Conservation (phyloP, 2,797 vertebrate genomes). For the Denticeps clupeoides region DNA sequence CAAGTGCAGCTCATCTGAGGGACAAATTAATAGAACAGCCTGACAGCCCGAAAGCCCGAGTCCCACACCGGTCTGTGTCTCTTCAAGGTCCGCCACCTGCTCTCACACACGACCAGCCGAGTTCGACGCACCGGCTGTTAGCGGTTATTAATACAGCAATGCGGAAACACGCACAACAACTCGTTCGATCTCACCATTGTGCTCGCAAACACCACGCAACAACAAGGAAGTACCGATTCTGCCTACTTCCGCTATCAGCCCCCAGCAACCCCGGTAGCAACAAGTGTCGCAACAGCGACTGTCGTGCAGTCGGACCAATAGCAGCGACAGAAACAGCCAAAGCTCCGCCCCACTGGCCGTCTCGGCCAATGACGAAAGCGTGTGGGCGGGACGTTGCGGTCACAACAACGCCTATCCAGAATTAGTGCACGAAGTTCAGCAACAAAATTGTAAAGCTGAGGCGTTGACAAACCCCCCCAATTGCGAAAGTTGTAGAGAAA, state of each 20-base stretch:
- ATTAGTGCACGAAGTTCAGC: not conserved
- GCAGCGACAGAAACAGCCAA: conserved; percentile 20
- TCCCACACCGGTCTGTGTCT: too few species aligned
- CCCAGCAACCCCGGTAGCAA: conserved; percentile 70
- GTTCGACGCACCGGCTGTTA: too few species aligned
- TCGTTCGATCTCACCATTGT: not conserved
- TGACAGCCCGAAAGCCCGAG: too few species aligned
- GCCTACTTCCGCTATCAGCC: conserved; percentile 55
- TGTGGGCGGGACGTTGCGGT: conserved; percentile 24
- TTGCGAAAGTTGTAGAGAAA: too few species aligned
- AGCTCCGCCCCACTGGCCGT: conserved; percentile 30
- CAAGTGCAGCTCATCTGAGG: too few species aligned
- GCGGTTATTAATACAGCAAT: too few species aligned
- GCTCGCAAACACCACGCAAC: conserved; percentile 18
- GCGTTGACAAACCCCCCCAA: too few species aligned
- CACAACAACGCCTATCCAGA: not conserved
- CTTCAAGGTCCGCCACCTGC: too few species aligned
- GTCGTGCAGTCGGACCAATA: conserved; percentile 38
- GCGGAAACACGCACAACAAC: not conserved
- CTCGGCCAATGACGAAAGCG: conserved; percentile 41
- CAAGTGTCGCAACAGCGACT: conserved; percentile 58
- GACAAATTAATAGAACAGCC: too few species aligned
- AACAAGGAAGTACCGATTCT: conserved; percentile 38
- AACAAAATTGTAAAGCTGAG: too few species aligned
- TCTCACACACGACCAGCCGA: too few species aligned